A percentile compares a stretch with the other conserved stretches of the same genome.
phyloP scores from a whole-genome alignment of 1,140 invertebrate genomes.

The Neotoxoptera formosana region DNA sequence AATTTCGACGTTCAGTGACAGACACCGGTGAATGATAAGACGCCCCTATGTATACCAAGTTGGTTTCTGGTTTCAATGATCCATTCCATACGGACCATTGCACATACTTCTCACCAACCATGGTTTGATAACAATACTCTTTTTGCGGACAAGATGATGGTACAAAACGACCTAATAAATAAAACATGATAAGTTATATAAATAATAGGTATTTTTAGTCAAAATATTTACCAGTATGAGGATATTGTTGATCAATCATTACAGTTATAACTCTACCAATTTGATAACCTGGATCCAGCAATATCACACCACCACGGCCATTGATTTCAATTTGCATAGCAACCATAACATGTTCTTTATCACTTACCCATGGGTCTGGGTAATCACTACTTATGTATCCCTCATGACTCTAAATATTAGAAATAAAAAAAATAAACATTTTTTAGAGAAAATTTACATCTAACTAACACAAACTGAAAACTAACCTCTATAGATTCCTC shows the following conservation, averaged over 20 bases:
- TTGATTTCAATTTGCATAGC: constrained; percentile 77
- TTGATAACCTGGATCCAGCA: constrained; percentile 91
- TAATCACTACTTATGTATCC: constrained; percentile 62
- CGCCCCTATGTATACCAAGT: constrained; percentile 78
- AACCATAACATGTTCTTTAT: constrained; percentile 90
- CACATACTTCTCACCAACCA: constrained; percentile 75
- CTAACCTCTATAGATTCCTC: constrained; percentile 81
- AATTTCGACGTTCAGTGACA: constrained; percentile 86
- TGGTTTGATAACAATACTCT: constrained; percentile 69
- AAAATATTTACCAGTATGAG: constrained; percentile 75
- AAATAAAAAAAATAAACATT: not conserved
- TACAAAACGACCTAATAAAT: constrained; percentile 76
- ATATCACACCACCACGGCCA: constrained; percentile 76
- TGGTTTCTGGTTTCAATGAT: constrained; percentile 63
- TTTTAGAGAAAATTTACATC: not conserved
- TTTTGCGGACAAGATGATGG: constrained; percentile 75
- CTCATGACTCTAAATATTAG: constrained; percentile 62
- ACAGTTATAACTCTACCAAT: constrained; percentile 83
- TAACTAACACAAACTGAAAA: constrained; percentile 68
- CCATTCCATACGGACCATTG: constrained; percentile 79
- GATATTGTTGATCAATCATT: constrained; percentile 83
- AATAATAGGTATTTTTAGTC: not conserved
- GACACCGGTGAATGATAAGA: constrained; percentile 83
- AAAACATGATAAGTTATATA: not conserved
- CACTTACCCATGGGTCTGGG: constrained; percentile 64